Conservation (phyloP, 2,113 vertebrate genomes). For the Hystrix brachyura region DNA sequence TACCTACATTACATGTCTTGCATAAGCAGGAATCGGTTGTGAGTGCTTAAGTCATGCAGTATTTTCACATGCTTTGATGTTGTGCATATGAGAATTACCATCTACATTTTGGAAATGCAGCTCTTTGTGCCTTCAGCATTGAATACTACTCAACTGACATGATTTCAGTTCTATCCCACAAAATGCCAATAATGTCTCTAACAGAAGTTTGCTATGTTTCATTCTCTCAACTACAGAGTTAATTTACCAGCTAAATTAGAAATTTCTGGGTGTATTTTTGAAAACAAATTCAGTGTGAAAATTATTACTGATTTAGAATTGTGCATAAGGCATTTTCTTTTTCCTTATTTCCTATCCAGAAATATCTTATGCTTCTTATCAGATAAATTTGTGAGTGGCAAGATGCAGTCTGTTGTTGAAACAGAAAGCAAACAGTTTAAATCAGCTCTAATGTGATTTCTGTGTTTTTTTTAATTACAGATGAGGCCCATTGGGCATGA, state of each 20-base stretch:
- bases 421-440: slow-evolving; percentile 52
- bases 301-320: slow-evolving; percentile 77
- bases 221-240: slow-evolving; percentile 65
- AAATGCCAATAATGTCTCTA: slow-evolving; percentile 18
- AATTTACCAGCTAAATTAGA: slow-evolving; percentile 77
- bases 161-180: slow-evolving; percentile 60
- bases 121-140: slow-evolving; percentile 2
- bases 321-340: slow-evolving; percentile 59
- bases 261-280: slow-evolving; percentile 73
- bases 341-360: slow-evolving; percentile 60
- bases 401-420: not conserved
- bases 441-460: slow-evolving; percentile 17
- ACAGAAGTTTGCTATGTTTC: slow-evolving; percentile 69
- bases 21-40: slow-evolving; percentile 61
- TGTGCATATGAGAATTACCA: slow-evolving; percentile 69
- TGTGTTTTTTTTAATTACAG: slow-evolving; percentile 86
- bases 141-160: slow-evolving; percentile 54
- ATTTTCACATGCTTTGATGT: slow-evolving; percentile 75
- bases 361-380: slow-evolving; percentile 59
- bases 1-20: slow-evolving; percentile 66
- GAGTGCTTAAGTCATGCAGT: slow-evolving; percentile 58
- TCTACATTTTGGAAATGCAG: slow-evolving; percentile 29
- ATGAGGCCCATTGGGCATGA: slow-evolving; percentile 96
- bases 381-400: slow-evolving; percentile 51
- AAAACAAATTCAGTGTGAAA: slow-evolving; percentile 77